Evolutionary conservation across 2,888 invertebrate species (phyloP).

Genomic region (Chrysodeixis includens): DNA sequence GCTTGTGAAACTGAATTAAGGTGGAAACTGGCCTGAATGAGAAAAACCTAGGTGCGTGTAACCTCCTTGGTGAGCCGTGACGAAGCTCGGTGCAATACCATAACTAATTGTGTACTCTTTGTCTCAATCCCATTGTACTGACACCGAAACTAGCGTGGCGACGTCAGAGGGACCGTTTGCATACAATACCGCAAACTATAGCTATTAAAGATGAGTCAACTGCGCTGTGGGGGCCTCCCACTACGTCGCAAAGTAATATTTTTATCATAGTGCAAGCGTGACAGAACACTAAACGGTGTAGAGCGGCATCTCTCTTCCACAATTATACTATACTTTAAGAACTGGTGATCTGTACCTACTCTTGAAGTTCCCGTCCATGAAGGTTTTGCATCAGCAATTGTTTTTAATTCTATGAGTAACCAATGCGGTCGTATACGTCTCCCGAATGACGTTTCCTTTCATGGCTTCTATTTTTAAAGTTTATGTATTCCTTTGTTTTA

Average conservation of each 20-base stretch:
- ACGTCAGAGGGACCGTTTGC: conserved; percentile 60
- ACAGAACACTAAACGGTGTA: too few species aligned
- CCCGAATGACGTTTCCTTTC: conserved; percentile 9
- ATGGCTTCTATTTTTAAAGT: background rate
- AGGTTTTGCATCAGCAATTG: conserved; percentile 30
- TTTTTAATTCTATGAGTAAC: conserved; percentile 42
- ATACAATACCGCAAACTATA: conserved; percentile 63
- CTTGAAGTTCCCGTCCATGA: conserved; percentile 21
- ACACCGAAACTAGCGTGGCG: conserved; percentile 50
- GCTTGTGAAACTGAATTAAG: conserved; percentile 15
- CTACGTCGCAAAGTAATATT: too few species aligned
- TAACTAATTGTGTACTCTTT: conserved; percentile 59
- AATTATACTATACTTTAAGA: too few species aligned
- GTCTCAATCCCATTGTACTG: conserved; percentile 68
- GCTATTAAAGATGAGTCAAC: conserved; percentile 44
- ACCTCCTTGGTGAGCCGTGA: conserved; percentile 54
- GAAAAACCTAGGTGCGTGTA: conserved; percentile 28
- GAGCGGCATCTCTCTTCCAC: too few species aligned
- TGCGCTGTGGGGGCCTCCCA: too few species aligned
- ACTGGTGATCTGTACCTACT: conserved; percentile 21
- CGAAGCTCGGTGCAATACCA: conserved; percentile 57
- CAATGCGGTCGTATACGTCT: conserved; percentile 11
- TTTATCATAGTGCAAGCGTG: too few species aligned
- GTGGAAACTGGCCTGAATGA: conserved; percentile 10
- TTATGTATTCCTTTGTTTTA: background rate